Percentiles rank a stretch among this genome's conserved stretches.
phyloP scores from a whole-genome alignment of 53 echinoderm and acorn worm species.

The Henricia sp. region DNA sequence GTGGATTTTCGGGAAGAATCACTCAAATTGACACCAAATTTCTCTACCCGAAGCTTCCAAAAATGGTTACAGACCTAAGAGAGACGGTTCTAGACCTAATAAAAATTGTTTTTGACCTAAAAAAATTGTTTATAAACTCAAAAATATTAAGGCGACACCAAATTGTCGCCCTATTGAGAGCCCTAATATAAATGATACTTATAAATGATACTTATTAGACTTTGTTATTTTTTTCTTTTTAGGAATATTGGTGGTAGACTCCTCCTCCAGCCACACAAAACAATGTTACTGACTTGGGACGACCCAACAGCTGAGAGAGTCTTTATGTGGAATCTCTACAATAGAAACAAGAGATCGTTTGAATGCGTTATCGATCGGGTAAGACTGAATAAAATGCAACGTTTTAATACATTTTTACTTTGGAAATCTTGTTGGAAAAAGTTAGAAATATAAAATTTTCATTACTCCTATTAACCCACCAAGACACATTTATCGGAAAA shows the following conservation, averaged over 20 bases:
- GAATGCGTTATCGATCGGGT: conserved; percentile 81
- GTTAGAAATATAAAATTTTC: background rate
- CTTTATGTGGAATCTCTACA: conserved; percentile 94
- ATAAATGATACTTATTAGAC: background rate
- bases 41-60: too few relatives aligned
- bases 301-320: conserved; percentile 84
- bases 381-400: background rate
- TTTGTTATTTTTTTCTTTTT: background rate
- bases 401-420: background rate
- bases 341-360: conserved; percentile 97
- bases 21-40: too few relatives aligned
- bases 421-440: background rate
- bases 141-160: too few relatives aligned
- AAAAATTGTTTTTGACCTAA: too few relatives aligned
- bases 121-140: too few relatives aligned
- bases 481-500: too few relatives aligned
- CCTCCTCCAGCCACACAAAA: conserved; percentile 82
- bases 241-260: conserved; percentile 85
- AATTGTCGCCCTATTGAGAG: too few relatives aligned
- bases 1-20: too few relatives aligned
- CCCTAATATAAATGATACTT: too few relatives aligned
- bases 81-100: too few relatives aligned
- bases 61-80: too few relatives aligned
- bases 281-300: conserved; percentile 93
- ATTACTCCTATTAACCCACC: too few relatives aligned